Evolutionary conservation across 2,113 vertebrate species (phyloP).

Genomic region (Spizaetus ornatus): DNA sequence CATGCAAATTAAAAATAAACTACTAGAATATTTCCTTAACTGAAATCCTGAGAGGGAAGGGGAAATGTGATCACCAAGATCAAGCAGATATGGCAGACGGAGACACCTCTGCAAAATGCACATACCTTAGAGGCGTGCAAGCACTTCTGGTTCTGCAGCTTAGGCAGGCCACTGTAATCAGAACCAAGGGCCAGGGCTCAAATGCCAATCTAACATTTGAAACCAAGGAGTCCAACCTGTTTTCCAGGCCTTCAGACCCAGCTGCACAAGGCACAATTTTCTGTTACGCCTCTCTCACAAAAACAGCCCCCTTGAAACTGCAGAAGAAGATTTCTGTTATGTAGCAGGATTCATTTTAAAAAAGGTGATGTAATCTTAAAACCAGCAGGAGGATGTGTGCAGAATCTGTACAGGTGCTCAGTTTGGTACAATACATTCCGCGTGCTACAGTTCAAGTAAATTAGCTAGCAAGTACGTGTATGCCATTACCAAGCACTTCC

Average conservation of each 20-base stretch:
- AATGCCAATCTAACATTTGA: not conserved
- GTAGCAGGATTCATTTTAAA: fast-evolving
- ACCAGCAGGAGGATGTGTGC: not conserved
- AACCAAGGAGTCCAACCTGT: not conserved
- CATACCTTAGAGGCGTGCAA: fast-evolving
- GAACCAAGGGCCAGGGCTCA: not conserved
- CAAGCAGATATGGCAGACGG: not conserved
- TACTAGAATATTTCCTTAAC: not conserved
- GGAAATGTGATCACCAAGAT: not conserved
- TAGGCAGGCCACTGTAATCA: not conserved
- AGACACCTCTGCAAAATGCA: not conserved
- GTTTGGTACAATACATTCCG: fast-evolving
- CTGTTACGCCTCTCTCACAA: not conserved
- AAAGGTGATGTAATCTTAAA: not conserved
- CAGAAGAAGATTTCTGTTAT: not conserved
- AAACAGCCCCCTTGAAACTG: not conserved
- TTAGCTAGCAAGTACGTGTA: not conserved
- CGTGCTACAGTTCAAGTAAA: not conserved
- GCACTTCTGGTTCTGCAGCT: not conserved
- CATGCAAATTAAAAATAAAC: not conserved
- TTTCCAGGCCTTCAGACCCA: not conserved
- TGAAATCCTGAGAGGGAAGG: not conserved
- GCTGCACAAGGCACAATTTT: not conserved
- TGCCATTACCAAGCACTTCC: not conserved
- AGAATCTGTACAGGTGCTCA: not conserved